phyloP scores from a whole-genome alignment of 2,113 vertebrate species.

The Lophochroa leadbeateri region DNA sequence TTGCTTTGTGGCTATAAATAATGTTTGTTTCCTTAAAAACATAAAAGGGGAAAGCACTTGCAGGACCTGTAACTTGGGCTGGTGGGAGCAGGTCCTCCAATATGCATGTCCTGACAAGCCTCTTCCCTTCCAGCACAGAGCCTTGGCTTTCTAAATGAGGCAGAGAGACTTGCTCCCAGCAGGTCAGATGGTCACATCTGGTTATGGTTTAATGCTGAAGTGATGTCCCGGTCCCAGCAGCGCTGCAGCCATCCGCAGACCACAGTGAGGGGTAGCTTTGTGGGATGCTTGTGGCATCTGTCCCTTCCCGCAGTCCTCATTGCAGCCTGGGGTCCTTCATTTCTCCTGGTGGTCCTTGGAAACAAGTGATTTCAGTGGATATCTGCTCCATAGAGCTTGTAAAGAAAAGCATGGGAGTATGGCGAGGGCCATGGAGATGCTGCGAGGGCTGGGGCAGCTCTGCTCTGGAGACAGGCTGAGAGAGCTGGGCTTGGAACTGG shows the following conservation, averaged over 20 bases:
- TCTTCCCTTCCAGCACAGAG: neutral
- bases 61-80: neutral
- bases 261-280: accelerated
- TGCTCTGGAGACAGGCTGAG: neutral
- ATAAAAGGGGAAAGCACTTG: neutral
- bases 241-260: neutral
- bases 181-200: neutral
- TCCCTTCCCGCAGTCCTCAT: accelerated
- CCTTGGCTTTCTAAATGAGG: neutral
- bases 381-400: neutral
- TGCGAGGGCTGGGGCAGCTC: neutral
- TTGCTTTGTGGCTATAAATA: neutral
- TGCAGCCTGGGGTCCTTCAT: neutral
- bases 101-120: neutral
- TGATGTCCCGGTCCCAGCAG: neutral
- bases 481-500: neutral
- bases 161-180: neutral
- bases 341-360: neutral
- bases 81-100: neutral
- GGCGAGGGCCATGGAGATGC: neutral
- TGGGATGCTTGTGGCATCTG: neutral
- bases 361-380: accelerated
- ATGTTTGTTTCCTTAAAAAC: neutral
- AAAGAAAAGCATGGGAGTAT: accelerated
- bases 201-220: neutral